phyloP scores from a whole-genome alignment of 2,113 vertebrate genomes.

The Heterotis niloticus region DNA sequence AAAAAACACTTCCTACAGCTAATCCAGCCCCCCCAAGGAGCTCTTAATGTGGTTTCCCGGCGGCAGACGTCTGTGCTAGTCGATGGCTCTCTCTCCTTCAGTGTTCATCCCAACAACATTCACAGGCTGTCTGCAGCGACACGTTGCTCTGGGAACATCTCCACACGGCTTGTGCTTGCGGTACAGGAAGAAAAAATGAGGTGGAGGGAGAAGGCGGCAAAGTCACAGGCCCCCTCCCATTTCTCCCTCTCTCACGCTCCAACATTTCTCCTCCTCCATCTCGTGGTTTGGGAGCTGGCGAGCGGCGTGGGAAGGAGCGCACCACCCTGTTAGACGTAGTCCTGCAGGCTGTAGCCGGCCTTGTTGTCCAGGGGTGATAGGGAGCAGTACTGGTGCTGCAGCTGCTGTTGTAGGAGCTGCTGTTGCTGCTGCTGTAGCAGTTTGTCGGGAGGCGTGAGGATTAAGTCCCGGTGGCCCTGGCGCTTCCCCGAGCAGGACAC shows the following conservation, averaged over 20 bases:
- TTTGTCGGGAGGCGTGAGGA: conserved; percentile 67
- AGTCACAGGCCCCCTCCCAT: conserved; percentile 18
- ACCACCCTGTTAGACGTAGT: conserved; percentile 78
- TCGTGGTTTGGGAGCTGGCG: background rate
- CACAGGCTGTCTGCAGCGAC: conserved; percentile 49
- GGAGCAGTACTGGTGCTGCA: conserved; percentile 71
- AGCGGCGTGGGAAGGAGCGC: background rate
- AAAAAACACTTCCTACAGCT: conserved; percentile 52
- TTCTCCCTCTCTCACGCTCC: background rate
- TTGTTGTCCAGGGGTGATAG: conserved; percentile 68
- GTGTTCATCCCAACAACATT: conserved; percentile 30
- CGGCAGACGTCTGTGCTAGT: conserved; percentile 55
- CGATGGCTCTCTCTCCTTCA: conserved; percentile 42
- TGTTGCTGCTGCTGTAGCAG: conserved; percentile 63
- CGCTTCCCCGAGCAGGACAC: conserved; percentile 75
- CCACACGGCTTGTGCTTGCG: conserved; percentile 65
- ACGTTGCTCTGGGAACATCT: conserved; percentile 58
- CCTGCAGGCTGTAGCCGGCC: conserved; percentile 79
- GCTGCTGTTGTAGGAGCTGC: conserved; percentile 57
- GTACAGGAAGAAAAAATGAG: conserved; percentile 47
- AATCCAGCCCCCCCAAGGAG: conserved; percentile 54
- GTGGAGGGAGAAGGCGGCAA: conserved; percentile 25
- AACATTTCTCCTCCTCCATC: conserved; percentile 7
- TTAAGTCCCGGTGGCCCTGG: conserved; percentile 65
- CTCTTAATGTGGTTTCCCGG: conserved; percentile 53